Evolutionary conservation across 2,797 vertebrate species (phyloP).

Genomic region (Rhadinocentrus ornatus): DNA sequence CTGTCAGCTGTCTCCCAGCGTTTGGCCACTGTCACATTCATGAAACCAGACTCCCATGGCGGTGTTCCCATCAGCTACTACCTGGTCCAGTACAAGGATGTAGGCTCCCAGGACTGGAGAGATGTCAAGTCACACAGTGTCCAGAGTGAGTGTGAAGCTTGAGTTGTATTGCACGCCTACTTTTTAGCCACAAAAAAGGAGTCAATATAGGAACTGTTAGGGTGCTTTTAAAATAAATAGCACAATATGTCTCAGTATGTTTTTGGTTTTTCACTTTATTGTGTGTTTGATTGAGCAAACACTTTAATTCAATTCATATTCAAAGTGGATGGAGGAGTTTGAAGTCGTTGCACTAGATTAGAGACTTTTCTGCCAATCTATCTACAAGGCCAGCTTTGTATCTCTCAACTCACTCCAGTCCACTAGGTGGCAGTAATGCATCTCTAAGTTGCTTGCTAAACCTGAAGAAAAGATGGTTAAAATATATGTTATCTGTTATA

Average conservation of each 20-base stretch:
- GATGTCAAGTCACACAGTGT: slow-evolving; percentile 92
- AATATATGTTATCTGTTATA: no score
- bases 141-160: slow-evolving; percentile 88
- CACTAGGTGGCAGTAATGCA: not conserved
- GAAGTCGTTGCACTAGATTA: not conserved
- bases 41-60: slow-evolving; percentile 96
- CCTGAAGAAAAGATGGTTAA: not conserved
- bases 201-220: no score
- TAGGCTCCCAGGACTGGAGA: slow-evolving; percentile 91
- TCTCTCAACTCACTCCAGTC: not conserved
- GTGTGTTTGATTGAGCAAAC: no score
- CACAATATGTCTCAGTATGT: no score
- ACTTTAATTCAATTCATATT: not conserved
- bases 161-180: no score
- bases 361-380: no score
- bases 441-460: not conserved
- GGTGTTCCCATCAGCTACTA: slow-evolving; percentile 97
- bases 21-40: slow-evolving; percentile 92
- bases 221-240: no score
- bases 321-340: not conserved
- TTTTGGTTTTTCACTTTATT: no score
- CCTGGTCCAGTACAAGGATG: slow-evolving; percentile 94
- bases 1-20: slow-evolving; percentile 94
- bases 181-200: no score
- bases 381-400: not conserved